A percentile compares a stretch with the other conserved stretches of the same genome.
Evolutionary conservation across 2,888 invertebrate species (phyloP).

Genomic region (Noctua comes): DNA sequence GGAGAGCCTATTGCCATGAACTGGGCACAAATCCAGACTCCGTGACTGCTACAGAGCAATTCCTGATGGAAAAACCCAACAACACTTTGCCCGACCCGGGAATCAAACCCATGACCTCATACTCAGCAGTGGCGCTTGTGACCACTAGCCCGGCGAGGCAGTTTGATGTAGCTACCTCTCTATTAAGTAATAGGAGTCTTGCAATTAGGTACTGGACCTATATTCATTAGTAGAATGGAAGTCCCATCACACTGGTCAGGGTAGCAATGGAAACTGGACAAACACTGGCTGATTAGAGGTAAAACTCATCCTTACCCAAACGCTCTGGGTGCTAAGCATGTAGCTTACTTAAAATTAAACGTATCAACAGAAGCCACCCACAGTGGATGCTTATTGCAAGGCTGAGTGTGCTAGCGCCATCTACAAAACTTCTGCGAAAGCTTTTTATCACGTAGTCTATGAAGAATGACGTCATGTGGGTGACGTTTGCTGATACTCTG

Average conservation of each 20-base stretch:
- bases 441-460: background rate
- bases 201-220: background rate
- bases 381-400: background rate
- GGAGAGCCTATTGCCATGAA: no score
- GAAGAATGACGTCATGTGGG: background rate
- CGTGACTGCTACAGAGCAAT: no score
- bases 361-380: background rate
- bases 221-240: background rate
- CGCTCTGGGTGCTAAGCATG: background rate
- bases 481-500: background rate
- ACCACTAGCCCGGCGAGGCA: no score
- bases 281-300: background rate
- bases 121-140: no score
- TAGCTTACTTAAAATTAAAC: background rate
- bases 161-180: no score
- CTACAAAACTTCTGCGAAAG: constrained; percentile 9
- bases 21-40: no score
- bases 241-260: background rate
- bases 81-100: no score
- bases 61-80: no score
- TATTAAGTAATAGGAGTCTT: background rate
- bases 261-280: background rate
- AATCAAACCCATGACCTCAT: no score
- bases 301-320: background rate
- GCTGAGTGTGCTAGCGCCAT: constrained; percentile 13